Percentiles rank a stretch among this genome's conserved stretches.
phyloP scores from a whole-genome alignment of 2,113 vertebrate species.

The Litocranius walleri region DNA sequence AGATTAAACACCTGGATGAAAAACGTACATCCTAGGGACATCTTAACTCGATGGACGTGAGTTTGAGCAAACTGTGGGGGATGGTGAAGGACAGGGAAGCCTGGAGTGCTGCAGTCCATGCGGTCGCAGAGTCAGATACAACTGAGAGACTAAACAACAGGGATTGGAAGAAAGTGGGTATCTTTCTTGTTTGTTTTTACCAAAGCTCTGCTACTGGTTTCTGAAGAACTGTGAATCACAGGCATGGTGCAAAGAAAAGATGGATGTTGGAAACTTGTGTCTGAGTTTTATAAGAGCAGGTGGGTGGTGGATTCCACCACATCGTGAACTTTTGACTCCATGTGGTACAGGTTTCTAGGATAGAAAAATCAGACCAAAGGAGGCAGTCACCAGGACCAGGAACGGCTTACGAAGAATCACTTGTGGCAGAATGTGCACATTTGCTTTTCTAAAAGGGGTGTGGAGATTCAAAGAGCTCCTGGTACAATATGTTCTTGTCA shows the following conservation, averaged over 20 bases:
- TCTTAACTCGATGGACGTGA: background rate
- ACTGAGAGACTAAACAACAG: background rate
- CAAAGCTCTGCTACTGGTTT: background rate
- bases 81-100: background rate
- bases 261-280: background rate
- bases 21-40: rapidly evolving
- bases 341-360: background rate
- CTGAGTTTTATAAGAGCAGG: background rate
- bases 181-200: background rate
- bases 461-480: background rate
- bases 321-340: background rate
- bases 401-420: background rate
- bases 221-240: background rate
- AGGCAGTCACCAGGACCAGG: background rate
- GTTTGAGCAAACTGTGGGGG: background rate
- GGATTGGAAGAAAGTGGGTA: background rate
- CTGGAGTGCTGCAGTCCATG: background rate
- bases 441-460: background rate
- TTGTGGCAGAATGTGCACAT: background rate
- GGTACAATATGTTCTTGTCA: background rate
- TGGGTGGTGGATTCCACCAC: background rate
- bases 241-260: background rate
- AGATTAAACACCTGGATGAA: background rate
- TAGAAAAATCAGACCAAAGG: background rate
- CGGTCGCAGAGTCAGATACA: background rate